Base-by-base conservation (phyloP, 2,797 vertebrate genomes). In the Phoeniculus purpureus region DNA sequence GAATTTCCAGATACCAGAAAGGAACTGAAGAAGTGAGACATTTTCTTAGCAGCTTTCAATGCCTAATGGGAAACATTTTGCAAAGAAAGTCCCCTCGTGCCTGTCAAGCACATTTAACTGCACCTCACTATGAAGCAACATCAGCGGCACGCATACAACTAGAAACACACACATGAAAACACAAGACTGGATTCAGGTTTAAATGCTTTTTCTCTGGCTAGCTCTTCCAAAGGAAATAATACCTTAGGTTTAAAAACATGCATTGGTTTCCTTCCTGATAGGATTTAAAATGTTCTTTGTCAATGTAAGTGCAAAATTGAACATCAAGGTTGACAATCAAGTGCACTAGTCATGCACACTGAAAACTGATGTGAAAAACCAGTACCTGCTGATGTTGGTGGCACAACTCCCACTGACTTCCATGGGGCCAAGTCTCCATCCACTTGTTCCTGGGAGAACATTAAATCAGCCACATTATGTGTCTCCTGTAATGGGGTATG, bases 201-300 rank as follows among this genome's bases (percentile, higher is more conserved):
- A 88, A 93, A 93, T 61, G 52, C 17, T 73, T 95, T 95, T 92
- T 92, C 56, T 94, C 90, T 89, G 75, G 78, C 83, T 92, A 89
- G 55, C 34, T 90, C 84, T 95, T 96, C 95, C 93, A 95, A 95
- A 90, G 79, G 79, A 96, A 94, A 95, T 89, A 94, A 94, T 94
- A 92, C 92, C 93, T 83, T 85, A 92, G 79, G 71, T 89, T 96
- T 92, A 93, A 96, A 88, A 93, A 92, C 93, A 94, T 72, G 47
- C 56, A 87, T 71, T 95, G 95, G 93, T 92, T 93, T 94, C 79
- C 90, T 94, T 96, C 84, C 86, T 94, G 81, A 93, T 82, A 90
- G 79, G 66, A 93, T 90, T 96, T 86, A 7, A 95, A 94, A 82
- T 72, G 90, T 91, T 92, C 90, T 94, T 94, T 95, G 88, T 78